Evolutionary conservation across 2,888 invertebrate genomes (phyloP).

Genomic region (Volucella zonaria): DNA sequence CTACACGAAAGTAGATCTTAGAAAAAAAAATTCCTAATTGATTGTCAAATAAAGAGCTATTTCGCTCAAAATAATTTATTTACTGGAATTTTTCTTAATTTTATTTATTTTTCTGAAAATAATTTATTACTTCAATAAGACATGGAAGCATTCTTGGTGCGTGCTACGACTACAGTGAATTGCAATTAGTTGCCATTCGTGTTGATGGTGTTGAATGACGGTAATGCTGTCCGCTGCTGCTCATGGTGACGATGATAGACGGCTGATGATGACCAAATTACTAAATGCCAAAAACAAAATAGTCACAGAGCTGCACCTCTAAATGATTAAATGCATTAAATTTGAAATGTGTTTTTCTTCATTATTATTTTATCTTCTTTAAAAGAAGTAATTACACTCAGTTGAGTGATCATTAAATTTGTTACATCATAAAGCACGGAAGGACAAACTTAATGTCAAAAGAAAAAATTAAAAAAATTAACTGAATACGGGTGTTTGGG

Average conservation of each 20-base stretch:
- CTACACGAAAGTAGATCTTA: too few relatives aligned
- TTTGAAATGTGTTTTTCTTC: constrained; percentile 1
- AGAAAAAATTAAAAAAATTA: neutral
- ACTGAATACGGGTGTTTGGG: neutral
- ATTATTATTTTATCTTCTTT: constrained; percentile 7
- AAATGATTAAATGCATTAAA: constrained; percentile 3
- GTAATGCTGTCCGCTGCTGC: neutral
- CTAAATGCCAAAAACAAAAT: constrained; percentile 5
- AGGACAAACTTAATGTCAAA: constrained; percentile 13
- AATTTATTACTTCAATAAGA: constrained; percentile 8
- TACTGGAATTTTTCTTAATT: constrained; percentile 25
- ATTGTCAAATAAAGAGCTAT: too few relatives aligned
- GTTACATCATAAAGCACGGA: constrained; percentile 10
- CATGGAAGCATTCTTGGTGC: constrained; percentile 32
- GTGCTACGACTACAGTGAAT: constrained; percentile 9
- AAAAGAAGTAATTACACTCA: constrained; percentile 19
- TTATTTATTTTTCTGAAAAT: constrained; percentile 23
- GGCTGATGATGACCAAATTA: constrained; percentile 14
- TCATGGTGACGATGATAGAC: constrained; percentile 18
- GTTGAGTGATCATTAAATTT: constrained; percentile 18
- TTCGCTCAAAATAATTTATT: neutral
- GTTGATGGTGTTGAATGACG: neutral
- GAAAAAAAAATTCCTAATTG: too few relatives aligned
- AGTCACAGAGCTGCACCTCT: constrained; percentile 16
- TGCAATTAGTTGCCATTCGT: constrained; percentile 29